Base-by-base conservation (phyloP, 2,888 invertebrate genomes). In the Nipponacmea schrenckii region DNA sequence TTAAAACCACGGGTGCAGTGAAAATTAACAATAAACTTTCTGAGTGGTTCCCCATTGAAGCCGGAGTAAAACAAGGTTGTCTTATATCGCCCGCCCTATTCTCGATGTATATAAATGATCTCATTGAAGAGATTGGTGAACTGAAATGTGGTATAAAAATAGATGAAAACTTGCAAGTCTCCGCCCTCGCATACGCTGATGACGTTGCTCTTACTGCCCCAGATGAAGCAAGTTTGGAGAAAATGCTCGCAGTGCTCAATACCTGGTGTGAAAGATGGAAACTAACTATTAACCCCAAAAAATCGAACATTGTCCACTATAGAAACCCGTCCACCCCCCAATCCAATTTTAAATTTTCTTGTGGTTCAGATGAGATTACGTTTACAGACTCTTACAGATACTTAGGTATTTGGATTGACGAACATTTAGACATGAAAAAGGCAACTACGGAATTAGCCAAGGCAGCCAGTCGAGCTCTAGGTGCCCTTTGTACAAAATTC, bases 251-350 rank as follows among this genome's bases (percentile, higher is more conserved):
- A n/a, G 56, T n/a, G 56, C 56, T 56, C 24, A 20, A n/a, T 20
- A 56, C n/a, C 56, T 56, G 56, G 56, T 56, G 56, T 56, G 14
- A 56, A n/a, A 56, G n/a, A 56, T 56, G 56, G 56, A 56, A 20
- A 56, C n/a, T 56, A n/a, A 56, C n/a, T 24, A n/a, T 56, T 56
- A 56, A 56, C 24, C n/a, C 56, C 20, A 0, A n/a, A 10, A 56
- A 56, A 56, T 20, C 56, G 20, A 56, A 56, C n/a, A 56, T 56
- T 56, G 3, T 56, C n/a, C 56, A 56, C 3, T 56, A 56, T 56
- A n/a, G 56, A 20, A 24, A 10, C 20, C 12, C 56, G 20, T 20
- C 20, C 24, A 56, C 2, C n/a, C n/a, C 56, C n/a, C n/a, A 24
- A 56, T 56, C 56, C 8, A 20, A 10, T 56, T 17, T n/a, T 20